Evolutionary conservation across 92 coral and sea anemone species (phyloP).

Genomic region (Epizoanthus stellaris): DNA sequence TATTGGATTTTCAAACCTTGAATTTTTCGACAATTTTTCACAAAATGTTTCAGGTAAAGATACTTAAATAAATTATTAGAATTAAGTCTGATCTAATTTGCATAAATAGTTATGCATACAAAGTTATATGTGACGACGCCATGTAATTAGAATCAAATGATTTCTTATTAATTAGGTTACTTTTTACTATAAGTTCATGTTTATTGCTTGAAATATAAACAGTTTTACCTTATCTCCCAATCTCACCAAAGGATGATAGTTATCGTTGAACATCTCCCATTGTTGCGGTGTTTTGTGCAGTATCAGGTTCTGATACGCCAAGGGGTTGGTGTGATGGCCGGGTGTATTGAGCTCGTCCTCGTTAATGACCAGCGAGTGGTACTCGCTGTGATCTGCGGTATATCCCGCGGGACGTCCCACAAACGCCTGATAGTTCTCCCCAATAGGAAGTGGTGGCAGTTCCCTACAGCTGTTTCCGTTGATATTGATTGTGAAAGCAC

Average conservation of each 20-base stretch:
- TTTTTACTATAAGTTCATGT: too few species aligned
- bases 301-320: background rate
- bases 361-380: background rate
- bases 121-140: too few species aligned
- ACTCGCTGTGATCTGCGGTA: background rate
- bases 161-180: too few species aligned
- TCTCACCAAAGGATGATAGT: background rate
- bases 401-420: background rate
- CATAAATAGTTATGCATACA: too few species aligned
- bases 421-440: constrained; percentile 2
- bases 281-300: background rate
- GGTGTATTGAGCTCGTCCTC: background rate
- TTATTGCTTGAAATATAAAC: background rate
- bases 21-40: too few species aligned
- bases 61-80: too few species aligned
- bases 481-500: background rate
- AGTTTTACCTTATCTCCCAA: background rate
- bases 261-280: background rate
- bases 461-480: background rate
- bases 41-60: too few species aligned
- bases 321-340: constrained; percentile 10
- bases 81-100: too few species aligned
- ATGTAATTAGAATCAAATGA: too few species aligned
- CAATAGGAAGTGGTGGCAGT: constrained; percentile 6
- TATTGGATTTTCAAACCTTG: too few species aligned